phyloP scores from a whole-genome alignment of 2,797 vertebrate species.

The Acrocephalus scirpaceus region DNA sequence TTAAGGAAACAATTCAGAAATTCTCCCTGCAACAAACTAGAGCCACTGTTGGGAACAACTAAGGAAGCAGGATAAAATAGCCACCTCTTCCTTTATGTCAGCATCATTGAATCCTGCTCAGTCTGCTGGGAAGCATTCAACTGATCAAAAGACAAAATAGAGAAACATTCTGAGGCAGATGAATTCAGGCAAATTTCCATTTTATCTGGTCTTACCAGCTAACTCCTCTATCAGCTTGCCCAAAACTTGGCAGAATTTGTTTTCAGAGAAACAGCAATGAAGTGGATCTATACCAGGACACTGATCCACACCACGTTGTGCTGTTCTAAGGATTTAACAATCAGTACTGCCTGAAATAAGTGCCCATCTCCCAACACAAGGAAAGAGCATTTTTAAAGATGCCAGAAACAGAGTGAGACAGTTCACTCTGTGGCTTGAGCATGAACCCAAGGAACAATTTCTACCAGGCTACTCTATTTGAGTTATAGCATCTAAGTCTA shows the following conservation, averaged over 20 bases:
- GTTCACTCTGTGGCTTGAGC: neutral
- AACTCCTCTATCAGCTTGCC: neutral
- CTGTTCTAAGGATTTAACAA: neutral
- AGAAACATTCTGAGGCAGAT: neutral
- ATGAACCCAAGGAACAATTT: neutral
- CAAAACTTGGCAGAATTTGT: neutral
- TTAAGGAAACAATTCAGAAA: neutral
- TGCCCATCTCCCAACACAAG: neutral
- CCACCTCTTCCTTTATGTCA: neutral
- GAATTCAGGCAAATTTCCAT: neutral
- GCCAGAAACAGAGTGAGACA: neutral
- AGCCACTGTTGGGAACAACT: neutral
- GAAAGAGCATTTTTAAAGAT: neutral
- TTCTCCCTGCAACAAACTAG: neutral
- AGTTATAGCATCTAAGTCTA: neutral
- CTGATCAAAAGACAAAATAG: neutral
- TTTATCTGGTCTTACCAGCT: neutral
- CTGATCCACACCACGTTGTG: neutral
- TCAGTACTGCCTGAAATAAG: neutral
- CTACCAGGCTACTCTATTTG: neutral
- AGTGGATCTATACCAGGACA: neutral
- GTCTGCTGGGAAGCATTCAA: neutral
- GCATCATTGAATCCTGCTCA: neutral
- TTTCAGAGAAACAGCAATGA: neutral
- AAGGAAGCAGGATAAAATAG: neutral